Percentiles rank a stretch among this genome's conserved stretches.
phyloP scores from a whole-genome alignment of 1,140 invertebrate genomes.

The Halictus rubicundus region DNA sequence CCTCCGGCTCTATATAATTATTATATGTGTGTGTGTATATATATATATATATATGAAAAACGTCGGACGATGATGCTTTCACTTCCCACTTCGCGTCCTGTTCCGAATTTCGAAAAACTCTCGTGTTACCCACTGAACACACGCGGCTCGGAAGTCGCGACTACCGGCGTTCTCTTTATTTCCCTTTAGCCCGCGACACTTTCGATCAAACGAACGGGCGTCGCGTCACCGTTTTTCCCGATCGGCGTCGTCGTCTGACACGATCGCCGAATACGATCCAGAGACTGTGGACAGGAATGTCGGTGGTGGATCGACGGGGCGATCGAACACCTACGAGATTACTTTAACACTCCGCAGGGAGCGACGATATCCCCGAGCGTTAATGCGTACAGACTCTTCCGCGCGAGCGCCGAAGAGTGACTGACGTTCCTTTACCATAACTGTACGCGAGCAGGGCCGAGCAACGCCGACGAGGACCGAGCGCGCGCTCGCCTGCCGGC shows the following conservation, averaged over 20 bases:
- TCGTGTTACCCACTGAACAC: slow-evolving; percentile 22
- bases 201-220: background rate
- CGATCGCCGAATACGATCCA: background rate
- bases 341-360: slow-evolving; percentile 48
- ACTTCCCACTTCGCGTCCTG: background rate
- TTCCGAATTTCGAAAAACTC: background rate
- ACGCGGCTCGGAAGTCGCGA: slow-evolving; percentile 30
- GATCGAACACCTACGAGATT: slow-evolving; percentile 50
- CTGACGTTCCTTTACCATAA: slow-evolving; percentile 71
- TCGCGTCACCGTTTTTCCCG: slow-evolving; percentile 10
- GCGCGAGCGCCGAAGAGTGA: slow-evolving; percentile 78
- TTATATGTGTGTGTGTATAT: too few species aligned
- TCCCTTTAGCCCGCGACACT: slow-evolving; percentile 16
- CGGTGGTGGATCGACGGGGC: slow-evolving; percentile 16
- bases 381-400: slow-evolving; percentile 70
- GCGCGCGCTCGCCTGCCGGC: slow-evolving; percentile 61
- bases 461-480: slow-evolving; percentile 59
- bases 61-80: background rate
- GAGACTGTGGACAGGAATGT: background rate
- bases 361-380: slow-evolving; percentile 56
- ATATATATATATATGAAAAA: too few species aligned
- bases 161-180: slow-evolving; percentile 51
- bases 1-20: too few species aligned
- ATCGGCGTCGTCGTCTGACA: slow-evolving; percentile 11
- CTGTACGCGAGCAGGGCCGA: slow-evolving; percentile 64